These are phyloP conservation scores for Synanceia verrucosa DNA, from an alignment of 2,797 vertebrate genomes.

Conservation along the genomic window DNA sequence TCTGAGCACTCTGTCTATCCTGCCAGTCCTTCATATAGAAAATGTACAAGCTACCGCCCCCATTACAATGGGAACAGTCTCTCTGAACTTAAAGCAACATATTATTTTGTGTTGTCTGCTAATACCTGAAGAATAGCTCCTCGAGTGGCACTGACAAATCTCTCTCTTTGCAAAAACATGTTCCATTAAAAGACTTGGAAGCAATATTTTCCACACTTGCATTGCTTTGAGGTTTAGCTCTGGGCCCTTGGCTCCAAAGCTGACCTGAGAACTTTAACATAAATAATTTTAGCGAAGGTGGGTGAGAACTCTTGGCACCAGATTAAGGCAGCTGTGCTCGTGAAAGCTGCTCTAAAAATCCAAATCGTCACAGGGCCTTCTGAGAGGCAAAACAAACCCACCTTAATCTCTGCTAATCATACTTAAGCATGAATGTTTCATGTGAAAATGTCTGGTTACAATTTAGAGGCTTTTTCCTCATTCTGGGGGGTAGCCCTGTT, in stretches of 20 bases:
- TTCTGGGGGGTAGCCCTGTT: slow-evolving; percentile 70
- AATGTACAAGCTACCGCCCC: slow-evolving; percentile 32
- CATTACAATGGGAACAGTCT: slow-evolving; percentile 12
- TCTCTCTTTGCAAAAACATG: slow-evolving; percentile 31
- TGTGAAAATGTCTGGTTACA: slow-evolving; percentile 79
- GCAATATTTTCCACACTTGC: slow-evolving; percentile 37
- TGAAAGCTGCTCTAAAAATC: slow-evolving; percentile 77
- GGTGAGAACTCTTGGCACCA: slow-evolving; percentile 74
- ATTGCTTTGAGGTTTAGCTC: slow-evolving; percentile 51
- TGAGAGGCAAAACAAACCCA: slow-evolving; percentile 79
- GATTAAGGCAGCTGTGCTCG: slow-evolving; percentile 72
- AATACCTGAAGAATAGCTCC: slow-evolving; percentile 30
- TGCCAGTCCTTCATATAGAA: slow-evolving; percentile 41
- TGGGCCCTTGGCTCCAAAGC: slow-evolving; percentile 51
- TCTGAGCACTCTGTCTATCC: slow-evolving; percentile 39
- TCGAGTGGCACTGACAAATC: slow-evolving; percentile 34
- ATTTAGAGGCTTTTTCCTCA: slow-evolving; percentile 67
- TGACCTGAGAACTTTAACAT: slow-evolving; percentile 64
- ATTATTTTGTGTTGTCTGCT: slow-evolving; percentile 27
- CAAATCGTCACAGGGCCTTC: slow-evolving; percentile 76
- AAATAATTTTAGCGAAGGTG: slow-evolving; percentile 75
- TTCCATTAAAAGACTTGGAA: slow-evolving; percentile 49
- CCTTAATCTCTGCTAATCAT: slow-evolving; percentile 81
- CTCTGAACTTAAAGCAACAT: slow-evolving; percentile 26
- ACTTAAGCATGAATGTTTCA: slow-evolving; percentile 82